A percentile compares a stretch with the other conserved stretches of the same genome.
Evolutionary conservation across 2,113 vertebrate genomes (phyloP).

Genomic region (Platichthys stellatus): DNA sequence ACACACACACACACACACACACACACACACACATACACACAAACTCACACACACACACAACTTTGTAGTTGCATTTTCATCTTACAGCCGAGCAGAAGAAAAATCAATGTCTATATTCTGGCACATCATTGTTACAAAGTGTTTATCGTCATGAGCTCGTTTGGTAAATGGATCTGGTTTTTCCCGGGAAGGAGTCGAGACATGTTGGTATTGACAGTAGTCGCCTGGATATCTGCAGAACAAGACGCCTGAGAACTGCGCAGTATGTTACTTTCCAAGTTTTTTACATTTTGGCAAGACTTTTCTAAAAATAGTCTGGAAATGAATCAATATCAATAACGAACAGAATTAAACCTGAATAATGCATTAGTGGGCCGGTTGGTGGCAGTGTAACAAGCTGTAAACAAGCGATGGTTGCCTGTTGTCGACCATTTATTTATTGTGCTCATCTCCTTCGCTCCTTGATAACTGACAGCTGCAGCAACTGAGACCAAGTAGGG

Average conservation of each 20-base stretch:
- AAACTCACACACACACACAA: too few species aligned
- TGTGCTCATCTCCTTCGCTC: slow-evolving; percentile 37
- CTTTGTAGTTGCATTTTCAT: not conserved
- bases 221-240: not conserved
- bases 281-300: not conserved
- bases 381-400: not conserved
- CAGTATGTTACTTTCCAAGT: not conserved
- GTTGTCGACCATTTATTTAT: not conserved
- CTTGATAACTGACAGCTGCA: slow-evolving; percentile 48
- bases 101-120: not conserved
- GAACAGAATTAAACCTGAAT: not conserved
- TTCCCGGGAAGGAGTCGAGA: not conserved
- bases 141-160: not conserved
- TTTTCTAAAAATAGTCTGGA: not conserved
- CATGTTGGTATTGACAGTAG: not conserved
- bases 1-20: too few species aligned
- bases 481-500: slow-evolving; percentile 60
- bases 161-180: not conserved
- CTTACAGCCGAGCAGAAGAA: not conserved
- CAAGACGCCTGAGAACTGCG: not conserved
- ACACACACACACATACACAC: too few species aligned
- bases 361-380: not conserved
- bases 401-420: not conserved
- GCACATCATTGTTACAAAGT: slow-evolving; percentile 5
- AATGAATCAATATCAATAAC: not conserved